These are phyloP conservation scores for Perizoma flavofasciatum DNA, from an alignment of 2,888 invertebrate genomes.

Conservation along the genomic window DNA sequence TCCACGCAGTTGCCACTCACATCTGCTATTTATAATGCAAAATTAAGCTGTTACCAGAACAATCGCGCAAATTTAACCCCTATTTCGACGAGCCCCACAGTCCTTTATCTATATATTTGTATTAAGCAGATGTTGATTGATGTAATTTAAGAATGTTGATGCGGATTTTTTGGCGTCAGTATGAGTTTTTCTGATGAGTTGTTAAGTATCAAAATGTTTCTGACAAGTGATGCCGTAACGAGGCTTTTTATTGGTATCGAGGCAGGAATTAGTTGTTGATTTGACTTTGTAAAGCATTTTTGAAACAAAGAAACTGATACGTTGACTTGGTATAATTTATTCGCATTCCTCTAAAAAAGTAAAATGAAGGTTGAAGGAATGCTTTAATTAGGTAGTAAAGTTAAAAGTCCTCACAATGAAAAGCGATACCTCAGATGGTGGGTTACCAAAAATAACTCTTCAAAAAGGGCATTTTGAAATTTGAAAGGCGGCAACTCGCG, in stretches of 20 bases:
- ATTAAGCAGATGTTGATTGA: conserved; percentile 26
- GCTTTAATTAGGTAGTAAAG: too few species aligned
- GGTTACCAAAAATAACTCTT: too few species aligned
- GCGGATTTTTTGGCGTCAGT: conserved; percentile 21
- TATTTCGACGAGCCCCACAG: background rate
- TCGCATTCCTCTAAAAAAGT: background rate
- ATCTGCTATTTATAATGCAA: conserved; percentile 34
- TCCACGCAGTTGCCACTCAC: conserved; percentile 26
- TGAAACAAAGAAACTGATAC: background rate
- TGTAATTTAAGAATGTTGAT: conserved; percentile 29
- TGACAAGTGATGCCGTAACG: conserved; percentile 17
- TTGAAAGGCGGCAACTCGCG: too few species aligned
- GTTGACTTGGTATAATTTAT: conserved; percentile 1
- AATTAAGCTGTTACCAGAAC: conserved; percentile 27
- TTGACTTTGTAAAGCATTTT: conserved; percentile 8
- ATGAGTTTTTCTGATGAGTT: conserved; percentile 10
- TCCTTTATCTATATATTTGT: background rate
- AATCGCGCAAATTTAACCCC: background rate
- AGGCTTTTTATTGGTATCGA: conserved; percentile 5
- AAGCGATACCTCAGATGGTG: too few species aligned
- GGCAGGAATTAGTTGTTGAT: conserved; percentile 19
- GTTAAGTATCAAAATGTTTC: conserved; percentile 4
- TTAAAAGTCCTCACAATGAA: too few species aligned
- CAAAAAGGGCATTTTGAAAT: too few species aligned
- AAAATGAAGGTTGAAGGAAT: background rate